Percentiles rank a stretch among this genome's conserved stretches.
These are phyloP conservation scores for Phortica okadai DNA, from an alignment of 2,888 invertebrate species.

Conservation along the genomic window DNA sequence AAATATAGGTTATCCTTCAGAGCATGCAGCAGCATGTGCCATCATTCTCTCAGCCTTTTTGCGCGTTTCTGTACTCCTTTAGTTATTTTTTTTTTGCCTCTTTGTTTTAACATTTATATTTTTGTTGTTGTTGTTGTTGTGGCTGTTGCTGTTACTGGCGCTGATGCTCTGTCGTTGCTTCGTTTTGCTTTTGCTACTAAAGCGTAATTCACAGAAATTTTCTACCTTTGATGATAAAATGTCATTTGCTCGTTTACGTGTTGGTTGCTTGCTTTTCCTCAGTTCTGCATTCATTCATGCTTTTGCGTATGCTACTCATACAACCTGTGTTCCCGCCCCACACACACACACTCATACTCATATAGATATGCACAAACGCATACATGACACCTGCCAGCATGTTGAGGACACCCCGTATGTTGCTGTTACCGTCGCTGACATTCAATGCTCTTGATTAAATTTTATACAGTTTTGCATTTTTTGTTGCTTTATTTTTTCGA, in stretches of 20 bases:
- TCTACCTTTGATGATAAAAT: slow-evolving; percentile 72
- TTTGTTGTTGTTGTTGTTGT: slow-evolving; percentile 33
- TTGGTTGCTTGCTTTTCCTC: slow-evolving; percentile 31
- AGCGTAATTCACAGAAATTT: slow-evolving; percentile 39
- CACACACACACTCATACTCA: not conserved
- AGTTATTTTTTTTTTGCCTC: slow-evolving; percentile 46
- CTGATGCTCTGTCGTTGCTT: slow-evolving; percentile 28
- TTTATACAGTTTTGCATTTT: slow-evolving; percentile 66
- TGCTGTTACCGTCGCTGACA: slow-evolving; percentile 57
- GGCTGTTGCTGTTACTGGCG: slow-evolving; percentile 31
- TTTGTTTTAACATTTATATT: slow-evolving; percentile 16
- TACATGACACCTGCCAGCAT: slow-evolving; percentile 21
- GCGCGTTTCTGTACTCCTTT: not conserved
- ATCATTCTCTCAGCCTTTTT: slow-evolving; percentile 1
- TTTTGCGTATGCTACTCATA: slow-evolving; percentile 36
- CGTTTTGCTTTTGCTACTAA: slow-evolving; percentile 32
- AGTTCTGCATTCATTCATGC: slow-evolving; percentile 17
- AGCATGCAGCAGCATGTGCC: slow-evolving; percentile 7
- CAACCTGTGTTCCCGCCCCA: not conserved
- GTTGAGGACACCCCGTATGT: slow-evolving; percentile 3
- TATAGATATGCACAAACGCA: not conserved
- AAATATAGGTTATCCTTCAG: slow-evolving; percentile 66
- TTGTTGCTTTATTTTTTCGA: slow-evolving; percentile 1
- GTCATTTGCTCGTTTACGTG: slow-evolving; percentile 70
- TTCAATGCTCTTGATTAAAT: slow-evolving; percentile 70